A percentile compares a stretch with the other conserved stretches of the same genome.
Conservation (phyloP, 2,797 vertebrate species). For the Alca torda region DNA sequence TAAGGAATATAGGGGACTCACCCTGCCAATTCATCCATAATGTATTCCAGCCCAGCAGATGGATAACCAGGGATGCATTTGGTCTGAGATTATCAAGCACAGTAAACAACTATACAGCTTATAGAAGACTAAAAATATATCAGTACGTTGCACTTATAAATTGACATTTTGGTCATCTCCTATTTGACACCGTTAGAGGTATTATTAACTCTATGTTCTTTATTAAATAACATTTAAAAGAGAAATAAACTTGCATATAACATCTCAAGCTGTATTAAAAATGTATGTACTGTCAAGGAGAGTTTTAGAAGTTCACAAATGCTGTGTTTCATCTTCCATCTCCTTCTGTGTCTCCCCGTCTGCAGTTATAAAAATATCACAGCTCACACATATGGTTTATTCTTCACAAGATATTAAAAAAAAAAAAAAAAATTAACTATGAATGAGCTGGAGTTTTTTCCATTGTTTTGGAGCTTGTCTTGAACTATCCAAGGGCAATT, state of each 20-base stretch:
- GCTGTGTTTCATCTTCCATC: neutral
- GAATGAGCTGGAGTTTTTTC: neutral
- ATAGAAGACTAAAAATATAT: neutral
- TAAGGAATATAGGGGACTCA: neutral
- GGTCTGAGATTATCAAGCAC: neutral
- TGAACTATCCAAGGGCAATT: neutral
- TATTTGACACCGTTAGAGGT: neutral
- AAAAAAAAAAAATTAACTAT: neutral
- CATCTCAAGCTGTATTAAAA: neutral
- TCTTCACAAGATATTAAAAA: neutral
- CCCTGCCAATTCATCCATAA: neutral
- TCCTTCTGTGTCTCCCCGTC: neutral
- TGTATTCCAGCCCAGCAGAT: neutral
- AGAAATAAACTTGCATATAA: neutral
- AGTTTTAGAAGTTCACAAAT: neutral
- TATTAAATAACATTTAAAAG: neutral
- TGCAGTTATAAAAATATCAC: neutral
- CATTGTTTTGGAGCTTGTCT: neutral
- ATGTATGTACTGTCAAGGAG: neutral
- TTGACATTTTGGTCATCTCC: neutral
- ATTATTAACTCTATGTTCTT: neutral
- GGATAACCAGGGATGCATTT: neutral
- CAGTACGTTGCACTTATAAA: neutral
- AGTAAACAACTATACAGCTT: neutral
- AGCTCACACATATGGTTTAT: neutral